phyloP scores from a whole-genome alignment of 2,113 vertebrate genomes.

The Macheiramphus alcinus region DNA sequence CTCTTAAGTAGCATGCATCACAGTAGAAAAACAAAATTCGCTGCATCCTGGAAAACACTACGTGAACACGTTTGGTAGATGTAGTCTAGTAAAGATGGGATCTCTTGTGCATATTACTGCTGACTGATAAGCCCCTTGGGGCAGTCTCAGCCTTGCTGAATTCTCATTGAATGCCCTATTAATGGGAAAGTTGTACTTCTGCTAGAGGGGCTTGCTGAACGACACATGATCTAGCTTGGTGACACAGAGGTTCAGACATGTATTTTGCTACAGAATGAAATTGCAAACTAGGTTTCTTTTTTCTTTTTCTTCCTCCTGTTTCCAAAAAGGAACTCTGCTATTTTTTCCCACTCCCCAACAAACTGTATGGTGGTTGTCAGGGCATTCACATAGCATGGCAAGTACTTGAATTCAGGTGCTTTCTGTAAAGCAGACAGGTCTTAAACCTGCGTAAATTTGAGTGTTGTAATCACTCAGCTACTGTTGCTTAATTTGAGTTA shows the following conservation, averaged over 20 bases:
- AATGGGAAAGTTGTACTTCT: neutral
- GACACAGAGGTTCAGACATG: neutral
- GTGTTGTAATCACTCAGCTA: neutral
- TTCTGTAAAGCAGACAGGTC: neutral
- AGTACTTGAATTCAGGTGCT: neutral
- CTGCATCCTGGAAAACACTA: neutral
- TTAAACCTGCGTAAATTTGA: neutral
- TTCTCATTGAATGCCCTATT: neutral
- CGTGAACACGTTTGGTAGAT: neutral
- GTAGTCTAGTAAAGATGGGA: neutral
- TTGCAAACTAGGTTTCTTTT: neutral
- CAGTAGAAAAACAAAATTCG: neutral
- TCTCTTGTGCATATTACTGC: neutral
- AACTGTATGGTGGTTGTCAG: neutral
- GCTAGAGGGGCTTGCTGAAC: neutral
- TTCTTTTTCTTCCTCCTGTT: neutral
- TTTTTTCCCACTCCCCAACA: neutral
- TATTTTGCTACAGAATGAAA: neutral
- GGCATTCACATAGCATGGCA: neutral
- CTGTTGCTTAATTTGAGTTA: neutral
- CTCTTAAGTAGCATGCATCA: neutral
- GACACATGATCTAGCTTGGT: neutral
- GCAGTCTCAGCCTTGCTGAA: neutral
- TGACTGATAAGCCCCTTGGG: neutral
- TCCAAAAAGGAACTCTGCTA: neutral